These are phyloP conservation scores for Chrysolina americana DNA, from an alignment of 2,888 invertebrate species.

Conservation along the genomic window DNA sequence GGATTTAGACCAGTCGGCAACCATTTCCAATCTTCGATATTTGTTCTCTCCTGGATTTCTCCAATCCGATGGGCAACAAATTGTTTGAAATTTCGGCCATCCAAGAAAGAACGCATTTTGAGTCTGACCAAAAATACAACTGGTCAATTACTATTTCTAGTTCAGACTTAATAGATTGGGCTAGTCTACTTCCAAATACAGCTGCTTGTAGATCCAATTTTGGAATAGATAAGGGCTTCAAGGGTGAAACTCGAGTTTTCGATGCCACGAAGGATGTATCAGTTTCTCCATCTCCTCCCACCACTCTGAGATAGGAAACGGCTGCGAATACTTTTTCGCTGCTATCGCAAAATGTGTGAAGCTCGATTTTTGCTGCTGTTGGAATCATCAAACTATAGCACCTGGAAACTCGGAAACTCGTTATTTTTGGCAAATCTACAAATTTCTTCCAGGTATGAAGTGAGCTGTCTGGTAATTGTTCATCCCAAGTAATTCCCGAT, in stretches of 20 bases:
- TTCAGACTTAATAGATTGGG: constrained; percentile 13
- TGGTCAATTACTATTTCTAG: not conserved
- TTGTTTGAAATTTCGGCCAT: constrained; percentile 20
- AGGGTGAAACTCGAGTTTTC: constrained; percentile 1
- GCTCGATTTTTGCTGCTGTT: not conserved
- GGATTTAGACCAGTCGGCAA: not conserved
- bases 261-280: not conserved
- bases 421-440: constrained; percentile 3
- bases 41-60: not conserved
- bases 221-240: constrained; percentile 10
- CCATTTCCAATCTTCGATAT: not conserved
- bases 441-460: not conserved
- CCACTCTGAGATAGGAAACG: not conserved
- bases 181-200: not conserved
- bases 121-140: constrained; percentile 18
- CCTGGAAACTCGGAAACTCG: not conserved
- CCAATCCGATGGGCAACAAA: constrained; percentile 11
- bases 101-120: constrained; percentile 13
- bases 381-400: not conserved
- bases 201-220: constrained; percentile 17
- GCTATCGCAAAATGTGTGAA: constrained; percentile 18
- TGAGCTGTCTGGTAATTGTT: not conserved
- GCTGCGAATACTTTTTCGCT: constrained; percentile 18
- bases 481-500: not conserved
- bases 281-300: not conserved